Percentiles rank a stretch among this genome's conserved stretches.
Evolutionary conservation across 2,113 vertebrate species (phyloP).

Genomic region (Gavialis gangeticus): DNA sequence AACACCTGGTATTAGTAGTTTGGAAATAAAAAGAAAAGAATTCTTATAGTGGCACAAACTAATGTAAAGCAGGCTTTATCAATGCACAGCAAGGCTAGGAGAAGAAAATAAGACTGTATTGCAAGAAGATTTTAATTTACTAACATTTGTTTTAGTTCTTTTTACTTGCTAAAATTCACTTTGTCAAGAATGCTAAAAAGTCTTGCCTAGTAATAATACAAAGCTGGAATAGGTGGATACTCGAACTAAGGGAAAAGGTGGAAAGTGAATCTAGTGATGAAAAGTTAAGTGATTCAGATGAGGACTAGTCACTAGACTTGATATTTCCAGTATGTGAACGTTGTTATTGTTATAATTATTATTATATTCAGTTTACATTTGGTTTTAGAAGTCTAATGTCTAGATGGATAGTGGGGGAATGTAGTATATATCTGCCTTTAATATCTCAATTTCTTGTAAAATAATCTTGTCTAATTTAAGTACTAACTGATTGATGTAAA

Average conservation of each 20-base stretch:
- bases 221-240: not conserved
- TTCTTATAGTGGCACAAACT: not conserved
- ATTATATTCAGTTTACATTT: not conserved
- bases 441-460: not conserved
- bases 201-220: not conserved
- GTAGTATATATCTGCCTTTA: no score
- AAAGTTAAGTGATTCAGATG: not conserved
- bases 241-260: not conserved
- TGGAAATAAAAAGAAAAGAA: not conserved
- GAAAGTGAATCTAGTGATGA: not conserved
- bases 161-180: not conserved
- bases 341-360: not conserved
- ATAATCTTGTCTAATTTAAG: not conserved
- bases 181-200: not conserved
- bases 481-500: not conserved
- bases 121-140: not conserved
- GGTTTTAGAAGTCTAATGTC: not conserved
- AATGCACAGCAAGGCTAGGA: not conserved
- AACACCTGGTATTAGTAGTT: not conserved
- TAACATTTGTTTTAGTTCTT: not conserved
- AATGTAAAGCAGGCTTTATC: not conserved
- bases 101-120: not conserved
- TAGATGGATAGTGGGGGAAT: no score
- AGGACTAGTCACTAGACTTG: not conserved
- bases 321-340: not conserved